Base-by-base conservation (phyloP, 2,113 vertebrate species). In the Parus major region DNA sequence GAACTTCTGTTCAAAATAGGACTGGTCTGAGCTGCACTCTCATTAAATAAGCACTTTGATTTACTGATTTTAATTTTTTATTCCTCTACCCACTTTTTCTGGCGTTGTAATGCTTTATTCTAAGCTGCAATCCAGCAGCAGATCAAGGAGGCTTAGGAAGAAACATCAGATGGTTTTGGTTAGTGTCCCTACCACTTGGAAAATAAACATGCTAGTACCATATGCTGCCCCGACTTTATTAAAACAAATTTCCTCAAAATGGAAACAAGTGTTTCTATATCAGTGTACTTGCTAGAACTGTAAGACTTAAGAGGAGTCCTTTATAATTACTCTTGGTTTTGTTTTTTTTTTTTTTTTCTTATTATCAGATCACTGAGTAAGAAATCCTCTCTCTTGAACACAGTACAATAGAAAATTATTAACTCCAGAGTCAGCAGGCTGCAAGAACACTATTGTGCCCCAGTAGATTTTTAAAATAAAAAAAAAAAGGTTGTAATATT, bases 101-200 rank as follows among this genome's bases (percentile, higher is more conserved):
- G 91, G 77, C 60, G 93, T 96, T 8, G 0, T 4, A 7, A 16
- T 94, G 81, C 72, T 95, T 95, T 92, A 90, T 61, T 92, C 70
- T 97, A 96, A 96, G 87, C 87, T 95, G 68, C 92, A 96, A 81
- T 95, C 94, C 90, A 92, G 86, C 77, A 94, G 82, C 90, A 97
- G 96, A 97, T 96, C 96, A 96, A 95, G 96, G 75, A 96, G 82
- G 96, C 90, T 97, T 96, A 97, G 90, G 82, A 91, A 88, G 80
- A 85, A 95, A 66, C 94, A 95, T 97, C 94, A 94, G 93, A 87
- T 96, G 94, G 83, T 92, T 97, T 95, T 5, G 14, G 90, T 94
- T 94, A 82, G 80, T 80, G 53, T 91, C 89, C 63, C 36, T 81
- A 56, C 75, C 49, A 39, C 76, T 94, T 90, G 90, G 46, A 92